These are phyloP conservation scores for Erinaceus europaeus DNA, from an alignment of 2,113 vertebrate species.

Conservation along the genomic window DNA sequence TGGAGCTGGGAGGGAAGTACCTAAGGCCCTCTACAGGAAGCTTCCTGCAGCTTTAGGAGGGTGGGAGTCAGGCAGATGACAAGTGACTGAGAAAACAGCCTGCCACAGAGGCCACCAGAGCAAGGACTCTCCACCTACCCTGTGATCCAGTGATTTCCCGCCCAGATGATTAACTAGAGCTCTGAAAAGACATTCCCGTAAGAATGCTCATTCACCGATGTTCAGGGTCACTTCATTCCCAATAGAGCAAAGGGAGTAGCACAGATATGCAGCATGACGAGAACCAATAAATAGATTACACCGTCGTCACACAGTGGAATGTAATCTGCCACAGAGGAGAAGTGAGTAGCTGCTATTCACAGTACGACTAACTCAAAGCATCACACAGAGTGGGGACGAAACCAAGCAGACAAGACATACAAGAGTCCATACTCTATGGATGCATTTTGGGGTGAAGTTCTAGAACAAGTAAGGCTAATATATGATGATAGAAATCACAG, in stretches of 20 bases:
- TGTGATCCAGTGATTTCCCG: background rate
- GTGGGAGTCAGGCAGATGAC: background rate
- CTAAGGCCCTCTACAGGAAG: background rate
- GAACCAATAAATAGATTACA: background rate
- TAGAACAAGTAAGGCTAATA: conserved; percentile 8
- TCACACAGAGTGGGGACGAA: background rate
- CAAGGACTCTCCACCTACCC: conserved; percentile 1
- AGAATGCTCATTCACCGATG: background rate
- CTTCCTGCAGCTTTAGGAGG: background rate
- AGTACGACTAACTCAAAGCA: conserved; percentile 11
- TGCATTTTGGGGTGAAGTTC: conserved; percentile 41
- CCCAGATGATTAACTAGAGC: background rate
- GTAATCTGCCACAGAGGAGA: conserved; percentile 12
- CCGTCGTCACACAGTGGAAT: conserved; percentile 19
- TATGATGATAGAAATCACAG: background rate
- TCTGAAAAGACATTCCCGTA: background rate
- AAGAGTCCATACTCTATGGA: background rate
- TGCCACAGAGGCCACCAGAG: background rate
- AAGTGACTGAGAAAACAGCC: background rate
- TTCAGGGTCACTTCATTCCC: background rate
- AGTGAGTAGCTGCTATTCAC: background rate
- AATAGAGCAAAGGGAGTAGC: conserved; percentile 21
- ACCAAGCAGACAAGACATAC: background rate
- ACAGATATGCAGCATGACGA: background rate
- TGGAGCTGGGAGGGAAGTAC: background rate